Percentiles rank a stretch among this genome's conserved stretches.
phyloP scores from a whole-genome alignment of 2,113 vertebrate species.

The Laticauda laticaudata region DNA sequence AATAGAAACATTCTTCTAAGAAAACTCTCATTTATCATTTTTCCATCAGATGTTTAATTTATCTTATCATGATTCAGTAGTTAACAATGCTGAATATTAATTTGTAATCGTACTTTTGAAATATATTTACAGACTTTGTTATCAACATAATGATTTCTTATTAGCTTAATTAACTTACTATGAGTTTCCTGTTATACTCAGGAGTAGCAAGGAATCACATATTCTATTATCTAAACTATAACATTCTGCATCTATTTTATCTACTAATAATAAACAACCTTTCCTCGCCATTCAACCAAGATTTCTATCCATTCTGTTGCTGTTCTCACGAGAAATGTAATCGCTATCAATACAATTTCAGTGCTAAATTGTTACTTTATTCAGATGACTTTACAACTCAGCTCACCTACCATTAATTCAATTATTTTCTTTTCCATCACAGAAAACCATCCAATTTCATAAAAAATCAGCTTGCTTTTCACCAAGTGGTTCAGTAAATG shows the following conservation, averaged over 20 bases:
- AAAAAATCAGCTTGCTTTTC: neutral
- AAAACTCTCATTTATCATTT: neutral
- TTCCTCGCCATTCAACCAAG: neutral
- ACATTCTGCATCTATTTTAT: neutral
- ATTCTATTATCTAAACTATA: neutral
- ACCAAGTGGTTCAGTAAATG: neutral
- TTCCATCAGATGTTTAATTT: conserved; percentile 6
- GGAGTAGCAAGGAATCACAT: neutral
- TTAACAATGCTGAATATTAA: neutral
- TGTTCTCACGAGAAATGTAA: neutral
- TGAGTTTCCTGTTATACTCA: neutral
- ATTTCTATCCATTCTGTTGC: neutral
- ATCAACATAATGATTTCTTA: neutral
- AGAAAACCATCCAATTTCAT: neutral
- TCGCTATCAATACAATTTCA: neutral
- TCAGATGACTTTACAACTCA: neutral
- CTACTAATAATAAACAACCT: neutral
- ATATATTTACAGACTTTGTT: neutral
- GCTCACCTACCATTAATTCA: neutral
- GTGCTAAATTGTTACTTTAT: neutral
- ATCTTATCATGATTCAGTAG: neutral
- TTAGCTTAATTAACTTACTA: neutral
- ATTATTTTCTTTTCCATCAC: neutral
- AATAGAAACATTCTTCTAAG: conserved; percentile 26
- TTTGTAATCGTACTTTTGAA: neutral